Percentiles rank a stretch among this genome's conserved stretches.
Evolutionary conservation across 2,113 vertebrate genomes (phyloP).

Genomic region (Cichladusa arquata): DNA sequence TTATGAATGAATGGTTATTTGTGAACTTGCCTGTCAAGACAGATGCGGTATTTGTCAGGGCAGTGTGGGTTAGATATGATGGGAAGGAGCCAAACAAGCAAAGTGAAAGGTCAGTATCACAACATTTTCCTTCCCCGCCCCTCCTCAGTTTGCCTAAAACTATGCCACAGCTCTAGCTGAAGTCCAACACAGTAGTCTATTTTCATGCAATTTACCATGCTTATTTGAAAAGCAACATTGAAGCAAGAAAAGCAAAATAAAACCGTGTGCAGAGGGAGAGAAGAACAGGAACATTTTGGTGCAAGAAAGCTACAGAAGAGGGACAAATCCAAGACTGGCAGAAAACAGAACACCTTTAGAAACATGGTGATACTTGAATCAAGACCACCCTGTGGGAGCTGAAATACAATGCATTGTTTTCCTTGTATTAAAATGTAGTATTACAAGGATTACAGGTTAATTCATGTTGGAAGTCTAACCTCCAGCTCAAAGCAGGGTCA

Average conservation of each 20-base stretch:
- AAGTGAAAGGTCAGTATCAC: conserved; percentile 57
- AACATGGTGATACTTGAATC: not conserved
- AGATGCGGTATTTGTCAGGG: conserved; percentile 61
- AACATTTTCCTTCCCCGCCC: not conserved
- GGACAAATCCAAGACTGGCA: not conserved
- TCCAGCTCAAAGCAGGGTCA: not conserved
- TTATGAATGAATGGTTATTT: conserved; percentile 65
- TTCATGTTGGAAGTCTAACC: not conserved
- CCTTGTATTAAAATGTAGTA: not conserved
- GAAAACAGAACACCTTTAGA: not conserved
- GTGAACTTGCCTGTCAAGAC: conserved; percentile 60
- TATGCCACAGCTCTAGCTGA: conserved; percentile 34
- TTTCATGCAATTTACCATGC: not conserved
- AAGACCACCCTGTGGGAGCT: not conserved
- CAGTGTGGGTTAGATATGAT: conserved; percentile 35
- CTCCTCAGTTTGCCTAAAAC: not conserved
- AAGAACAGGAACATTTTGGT: not conserved
- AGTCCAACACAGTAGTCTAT: not conserved
- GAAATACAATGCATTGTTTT: not conserved
- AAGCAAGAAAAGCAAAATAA: not conserved
- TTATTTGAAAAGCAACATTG: not conserved
- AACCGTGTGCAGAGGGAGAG: not conserved
- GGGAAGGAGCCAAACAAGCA: conserved; percentile 58
- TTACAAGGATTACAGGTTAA: not conserved
- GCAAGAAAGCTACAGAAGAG: not conserved